These are phyloP conservation scores for Crioceris asparagi DNA, from an alignment of 2,888 invertebrate genomes.

Conservation along the genomic window DNA sequence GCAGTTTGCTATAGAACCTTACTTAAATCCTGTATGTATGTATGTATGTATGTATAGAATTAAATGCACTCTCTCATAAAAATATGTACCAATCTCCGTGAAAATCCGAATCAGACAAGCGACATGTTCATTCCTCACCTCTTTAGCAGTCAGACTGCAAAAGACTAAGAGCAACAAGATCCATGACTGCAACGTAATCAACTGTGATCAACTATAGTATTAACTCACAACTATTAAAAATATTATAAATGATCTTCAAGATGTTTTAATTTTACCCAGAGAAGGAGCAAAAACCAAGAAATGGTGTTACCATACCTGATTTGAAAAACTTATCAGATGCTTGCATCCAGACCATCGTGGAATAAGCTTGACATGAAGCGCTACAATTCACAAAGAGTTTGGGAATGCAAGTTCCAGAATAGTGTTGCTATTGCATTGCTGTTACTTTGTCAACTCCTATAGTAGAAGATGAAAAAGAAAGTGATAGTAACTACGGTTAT, in stretches of 20 bases:
- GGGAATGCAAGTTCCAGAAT: slow-evolving; percentile 3
- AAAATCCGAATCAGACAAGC: slow-evolving; percentile 4
- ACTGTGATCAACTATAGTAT: slow-evolving; percentile 7
- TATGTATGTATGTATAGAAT: slow-evolving; percentile 4
- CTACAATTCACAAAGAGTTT: slow-evolving; percentile 1
- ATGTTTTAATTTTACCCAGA: background rate
- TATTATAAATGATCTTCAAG: background rate
- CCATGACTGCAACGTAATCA: slow-evolving; percentile 7
- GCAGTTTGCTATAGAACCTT: slow-evolving; percentile 4
- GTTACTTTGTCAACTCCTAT: slow-evolving; percentile 1
- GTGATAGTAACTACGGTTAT: background rate
- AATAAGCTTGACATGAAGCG: slow-evolving; percentile 1
- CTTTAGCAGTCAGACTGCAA: slow-evolving; percentile 2
- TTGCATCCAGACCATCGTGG: background rate
- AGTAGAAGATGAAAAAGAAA: slow-evolving; percentile 2
- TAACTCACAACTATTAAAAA: background rate
- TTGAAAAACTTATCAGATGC: slow-evolving; percentile 1
- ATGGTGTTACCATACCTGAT: too few relatives aligned
- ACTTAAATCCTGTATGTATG: slow-evolving; percentile 1
- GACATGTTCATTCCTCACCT: slow-evolving; percentile 6
- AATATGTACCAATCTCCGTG: slow-evolving; percentile 2
- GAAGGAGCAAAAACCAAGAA: background rate
- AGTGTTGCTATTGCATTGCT: slow-evolving; percentile 1
- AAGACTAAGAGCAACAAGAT: slow-evolving; percentile 7
- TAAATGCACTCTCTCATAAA: slow-evolving; percentile 5